Conservation (phyloP, 2,797 vertebrate species). For the Epinephelus malabaricus region DNA sequence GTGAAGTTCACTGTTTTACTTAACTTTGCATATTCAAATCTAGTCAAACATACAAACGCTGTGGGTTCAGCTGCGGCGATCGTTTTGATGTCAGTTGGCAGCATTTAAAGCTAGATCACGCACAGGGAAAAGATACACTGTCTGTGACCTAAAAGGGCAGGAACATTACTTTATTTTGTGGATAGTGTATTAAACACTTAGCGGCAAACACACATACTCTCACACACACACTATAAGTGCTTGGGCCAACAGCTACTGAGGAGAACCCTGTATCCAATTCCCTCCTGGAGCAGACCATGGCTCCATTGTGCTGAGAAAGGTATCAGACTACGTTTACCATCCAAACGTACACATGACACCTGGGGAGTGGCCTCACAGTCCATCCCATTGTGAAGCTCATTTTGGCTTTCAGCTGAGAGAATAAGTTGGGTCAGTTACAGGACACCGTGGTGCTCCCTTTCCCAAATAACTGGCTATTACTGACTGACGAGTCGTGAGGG, state of each 20-base stretch:
- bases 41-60: constrained; percentile 47
- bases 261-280: constrained; percentile 53
- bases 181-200: constrained; percentile 27
- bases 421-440: constrained; percentile 54
- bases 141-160: constrained; percentile 13
- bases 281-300: constrained; percentile 40
- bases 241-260: constrained; percentile 14
- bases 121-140: constrained; percentile 18
- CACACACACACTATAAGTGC: constrained; percentile 15
- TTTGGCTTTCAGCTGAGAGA: constrained; percentile 62
- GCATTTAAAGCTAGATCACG: constrained; percentile 26
- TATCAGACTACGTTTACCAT: constrained; percentile 66
- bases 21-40: constrained; percentile 75
- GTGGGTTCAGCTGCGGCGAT: constrained; percentile 40
- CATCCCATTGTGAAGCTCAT: constrained; percentile 59
- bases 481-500: constrained; percentile 24
- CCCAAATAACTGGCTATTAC: constrained; percentile 46
- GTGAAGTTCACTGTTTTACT: constrained; percentile 49
- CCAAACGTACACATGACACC: constrained; percentile 70
- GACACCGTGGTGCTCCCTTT: constrained; percentile 57
- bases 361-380: constrained; percentile 59
- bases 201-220: background rate
- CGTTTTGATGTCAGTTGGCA: constrained; percentile 41
- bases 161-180: constrained; percentile 20
- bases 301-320: constrained; percentile 53